A percentile compares a stretch with the other conserved stretches of the same genome.
Evolutionary conservation across 35 echinoderm and acorn worm genomes (phyloP).

Genomic region (Apostichopus californicus): DNA sequence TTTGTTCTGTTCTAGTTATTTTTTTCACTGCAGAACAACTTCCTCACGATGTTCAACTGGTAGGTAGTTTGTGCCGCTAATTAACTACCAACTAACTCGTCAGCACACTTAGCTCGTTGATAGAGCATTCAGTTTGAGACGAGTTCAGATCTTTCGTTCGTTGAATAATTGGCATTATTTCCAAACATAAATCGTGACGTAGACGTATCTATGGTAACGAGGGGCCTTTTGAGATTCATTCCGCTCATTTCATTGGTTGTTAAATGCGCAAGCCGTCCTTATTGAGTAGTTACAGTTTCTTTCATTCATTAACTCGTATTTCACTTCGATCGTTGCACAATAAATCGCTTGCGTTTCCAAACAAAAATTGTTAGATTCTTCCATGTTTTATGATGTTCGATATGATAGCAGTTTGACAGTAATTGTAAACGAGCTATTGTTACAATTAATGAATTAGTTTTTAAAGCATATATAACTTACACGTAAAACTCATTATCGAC

Average conservation of each 20-base stretch:
- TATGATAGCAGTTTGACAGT: too few species aligned
- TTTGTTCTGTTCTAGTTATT: too few species aligned
- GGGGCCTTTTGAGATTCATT: not conserved
- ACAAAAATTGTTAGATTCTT: not conserved
- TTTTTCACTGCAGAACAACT: too few species aligned
- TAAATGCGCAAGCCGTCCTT: not conserved
- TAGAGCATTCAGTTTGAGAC: slow-evolving; percentile 31
- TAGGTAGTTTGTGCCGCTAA: slow-evolving; percentile 8
- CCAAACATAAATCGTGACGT: slow-evolving; percentile 27
- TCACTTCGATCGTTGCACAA: not conserved
- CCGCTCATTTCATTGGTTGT: not conserved
- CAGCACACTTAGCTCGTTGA: slow-evolving; percentile 11
- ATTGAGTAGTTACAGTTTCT: not conserved
- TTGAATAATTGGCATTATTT: slow-evolving; percentile 50
- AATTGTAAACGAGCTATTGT: too few species aligned
- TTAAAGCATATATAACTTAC: too few species aligned
- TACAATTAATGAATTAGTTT: too few species aligned
- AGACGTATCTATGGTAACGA: not conserved
- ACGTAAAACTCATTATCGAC: too few species aligned
- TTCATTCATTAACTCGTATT: not conserved
- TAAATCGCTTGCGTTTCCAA: not conserved
- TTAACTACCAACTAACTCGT: slow-evolving; percentile 20
- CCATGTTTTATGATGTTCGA: too few species aligned
- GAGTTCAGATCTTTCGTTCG: not conserved
- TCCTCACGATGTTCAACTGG: too few species aligned